phyloP scores from a whole-genome alignment of 2,797 vertebrate species.

The Etheostoma perlongum region DNA sequence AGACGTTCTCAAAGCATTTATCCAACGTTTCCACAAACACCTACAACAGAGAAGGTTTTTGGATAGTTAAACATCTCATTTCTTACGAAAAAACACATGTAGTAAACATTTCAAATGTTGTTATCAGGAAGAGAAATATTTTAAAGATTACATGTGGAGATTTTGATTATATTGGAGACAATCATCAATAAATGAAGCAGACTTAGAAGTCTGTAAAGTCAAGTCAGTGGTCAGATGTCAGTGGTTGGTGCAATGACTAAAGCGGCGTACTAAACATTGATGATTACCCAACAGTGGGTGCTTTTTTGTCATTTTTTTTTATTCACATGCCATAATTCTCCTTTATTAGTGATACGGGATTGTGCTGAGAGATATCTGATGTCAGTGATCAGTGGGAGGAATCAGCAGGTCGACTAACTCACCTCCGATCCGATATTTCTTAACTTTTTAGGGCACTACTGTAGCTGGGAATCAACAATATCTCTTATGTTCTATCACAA shows the following conservation, averaged over 20 bases:
- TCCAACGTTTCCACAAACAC: conserved; percentile 99
- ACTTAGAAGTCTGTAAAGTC: not conserved
- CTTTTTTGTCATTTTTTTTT: not conserved
- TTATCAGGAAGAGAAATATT: not conserved
- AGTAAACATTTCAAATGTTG: not conserved
- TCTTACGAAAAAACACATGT: not conserved
- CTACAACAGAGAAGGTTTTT: conserved; percentile 69
- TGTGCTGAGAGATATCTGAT: not conserved
- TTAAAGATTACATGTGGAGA: not conserved
- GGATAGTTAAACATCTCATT: not conserved
- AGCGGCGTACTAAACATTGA: not conserved
- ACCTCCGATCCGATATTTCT: not conserved
- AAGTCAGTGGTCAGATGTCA: not conserved
- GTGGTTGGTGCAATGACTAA: not conserved
- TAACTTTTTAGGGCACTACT: not conserved
- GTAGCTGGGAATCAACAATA: not conserved
- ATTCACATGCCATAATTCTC: not conserved
- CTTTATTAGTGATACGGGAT: not conserved
- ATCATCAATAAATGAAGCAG: not conserved
- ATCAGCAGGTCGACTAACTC: not conserved
- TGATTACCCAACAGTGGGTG: not conserved
- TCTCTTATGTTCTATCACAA: not conserved
- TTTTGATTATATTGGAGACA: not conserved
- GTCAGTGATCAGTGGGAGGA: not conserved
- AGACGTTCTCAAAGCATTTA: conserved; percentile 99